A percentile compares a stretch with the other conserved stretches of the same genome.
These are phyloP conservation scores for Cygnus atratus DNA, from an alignment of 2,113 vertebrate species.

Conservation along the genomic window DNA sequence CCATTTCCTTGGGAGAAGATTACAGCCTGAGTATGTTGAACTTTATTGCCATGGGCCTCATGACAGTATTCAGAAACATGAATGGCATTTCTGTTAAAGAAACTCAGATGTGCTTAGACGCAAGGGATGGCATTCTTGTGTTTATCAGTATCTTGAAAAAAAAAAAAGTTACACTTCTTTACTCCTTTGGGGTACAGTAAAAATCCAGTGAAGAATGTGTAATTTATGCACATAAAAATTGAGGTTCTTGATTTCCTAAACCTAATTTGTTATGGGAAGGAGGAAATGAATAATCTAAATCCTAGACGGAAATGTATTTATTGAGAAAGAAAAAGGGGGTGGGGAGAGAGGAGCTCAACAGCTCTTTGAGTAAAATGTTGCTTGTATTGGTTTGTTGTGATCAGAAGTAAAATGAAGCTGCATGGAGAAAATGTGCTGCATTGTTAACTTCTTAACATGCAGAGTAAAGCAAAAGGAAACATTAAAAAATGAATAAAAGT, in stretches of 20 bases:
- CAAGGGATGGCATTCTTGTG: slow-evolving; percentile 76
- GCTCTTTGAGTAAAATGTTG: not conserved
- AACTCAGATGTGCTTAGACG: slow-evolving; percentile 84
- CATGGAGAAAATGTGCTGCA: not conserved
- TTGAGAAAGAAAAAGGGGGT: not conserved
- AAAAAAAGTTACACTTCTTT: not conserved
- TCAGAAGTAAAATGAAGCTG: not conserved
- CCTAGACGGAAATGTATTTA: not conserved
- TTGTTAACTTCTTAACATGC: not conserved
- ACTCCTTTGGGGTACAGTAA: not conserved
- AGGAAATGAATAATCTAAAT: slow-evolving; percentile 21
- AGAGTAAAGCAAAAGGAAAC: not conserved
- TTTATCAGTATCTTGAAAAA: slow-evolving; percentile 64
- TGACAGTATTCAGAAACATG: slow-evolving; percentile 86
- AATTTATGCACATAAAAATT: slow-evolving; percentile 1
- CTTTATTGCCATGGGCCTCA: slow-evolving; percentile 89
- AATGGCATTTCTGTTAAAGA: slow-evolving; percentile 86
- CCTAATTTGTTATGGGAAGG: not conserved
- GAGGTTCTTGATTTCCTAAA: not conserved
- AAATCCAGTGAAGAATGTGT: slow-evolving; percentile 4
- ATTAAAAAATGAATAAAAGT: not conserved
- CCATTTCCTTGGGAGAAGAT: slow-evolving; percentile 96
- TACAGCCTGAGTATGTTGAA: slow-evolving; percentile 87
- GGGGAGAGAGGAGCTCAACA: not conserved
- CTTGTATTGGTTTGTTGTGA: not conserved